These are phyloP conservation scores for Acanthosepion lycidas DNA, from an alignment of 2,888 invertebrate genomes.

Conservation along the genomic window DNA sequence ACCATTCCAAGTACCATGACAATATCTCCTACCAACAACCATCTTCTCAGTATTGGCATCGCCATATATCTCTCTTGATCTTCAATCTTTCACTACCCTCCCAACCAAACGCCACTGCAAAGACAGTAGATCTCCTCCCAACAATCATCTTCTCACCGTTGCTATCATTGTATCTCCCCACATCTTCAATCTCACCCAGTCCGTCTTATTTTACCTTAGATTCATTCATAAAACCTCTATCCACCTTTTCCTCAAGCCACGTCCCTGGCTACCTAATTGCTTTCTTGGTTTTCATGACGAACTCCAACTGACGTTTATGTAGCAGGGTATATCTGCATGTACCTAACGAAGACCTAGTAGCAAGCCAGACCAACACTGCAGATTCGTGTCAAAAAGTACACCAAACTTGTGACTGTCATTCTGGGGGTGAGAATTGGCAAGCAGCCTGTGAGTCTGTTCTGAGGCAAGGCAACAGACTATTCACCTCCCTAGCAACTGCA, in stretches of 20 bases:
- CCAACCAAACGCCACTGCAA: neutral
- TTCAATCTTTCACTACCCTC: neutral
- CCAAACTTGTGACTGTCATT: no score
- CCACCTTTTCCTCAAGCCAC: neutral
- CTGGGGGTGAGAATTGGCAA: no score
- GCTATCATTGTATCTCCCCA: neutral
- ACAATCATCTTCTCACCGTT: neutral
- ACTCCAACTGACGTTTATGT: neutral
- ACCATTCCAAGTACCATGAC: neutral
- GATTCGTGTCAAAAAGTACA: neutral
- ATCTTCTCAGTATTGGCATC: neutral
- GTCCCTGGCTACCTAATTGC: neutral
- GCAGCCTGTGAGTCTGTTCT: no score
- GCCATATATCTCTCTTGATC: neutral
- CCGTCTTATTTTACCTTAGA: neutral
- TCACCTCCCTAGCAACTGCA: no score
- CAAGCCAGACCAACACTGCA: neutral
- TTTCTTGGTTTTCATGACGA: neutral
- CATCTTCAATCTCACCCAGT: neutral
- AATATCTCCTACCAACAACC: neutral
- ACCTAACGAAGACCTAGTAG: neutral
- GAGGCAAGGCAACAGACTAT: no score
- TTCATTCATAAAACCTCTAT: conserved; percentile 3
- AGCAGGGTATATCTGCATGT: neutral
- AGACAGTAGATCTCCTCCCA: neutral